Percentiles rank a stretch among this genome's conserved stretches.
These are phyloP conservation scores for Campoletis sonorensis DNA, from an alignment of 1,140 invertebrate genomes.

Conservation along the genomic window DNA sequence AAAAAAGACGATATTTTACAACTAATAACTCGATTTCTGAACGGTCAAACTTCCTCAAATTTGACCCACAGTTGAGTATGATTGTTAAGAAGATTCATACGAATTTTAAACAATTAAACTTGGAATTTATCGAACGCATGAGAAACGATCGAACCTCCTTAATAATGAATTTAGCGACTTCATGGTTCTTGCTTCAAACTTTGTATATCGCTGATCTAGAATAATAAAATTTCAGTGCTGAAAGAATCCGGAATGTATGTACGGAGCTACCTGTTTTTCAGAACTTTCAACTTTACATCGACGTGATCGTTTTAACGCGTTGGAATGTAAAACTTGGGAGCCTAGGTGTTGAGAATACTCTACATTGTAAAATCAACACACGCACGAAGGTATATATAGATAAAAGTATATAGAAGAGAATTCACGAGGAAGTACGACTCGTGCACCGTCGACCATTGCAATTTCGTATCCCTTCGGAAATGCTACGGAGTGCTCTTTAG, in stretches of 20 bases:
- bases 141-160: too few relatives aligned
- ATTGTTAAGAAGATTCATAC: too few relatives aligned
- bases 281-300: background rate
- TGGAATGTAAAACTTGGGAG: background rate
- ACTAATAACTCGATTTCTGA: too few relatives aligned
- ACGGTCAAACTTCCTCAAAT: too few relatives aligned
- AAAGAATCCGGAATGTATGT: background rate
- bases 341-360: constrained; percentile 7
- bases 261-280: background rate
- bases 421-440: constrained; percentile 26
- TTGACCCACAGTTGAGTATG: too few relatives aligned
- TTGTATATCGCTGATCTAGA: background rate
- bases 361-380: constrained; percentile 2
- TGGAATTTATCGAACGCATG: too few relatives aligned
- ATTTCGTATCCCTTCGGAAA: constrained; percentile 44
- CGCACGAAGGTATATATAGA: background rate
- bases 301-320: background rate
- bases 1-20: too few relatives aligned
- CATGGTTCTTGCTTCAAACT: background rate
- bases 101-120: too few relatives aligned
- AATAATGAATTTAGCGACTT: too few relatives aligned
- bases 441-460: constrained; percentile 31
- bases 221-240: background rate
- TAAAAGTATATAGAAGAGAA: constrained; percentile 15
- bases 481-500: constrained; percentile 60